Evolutionary conservation across 64 coral and sea anemone genomes (phyloP).

Genomic region (Astreopora myriophthalma): DNA sequence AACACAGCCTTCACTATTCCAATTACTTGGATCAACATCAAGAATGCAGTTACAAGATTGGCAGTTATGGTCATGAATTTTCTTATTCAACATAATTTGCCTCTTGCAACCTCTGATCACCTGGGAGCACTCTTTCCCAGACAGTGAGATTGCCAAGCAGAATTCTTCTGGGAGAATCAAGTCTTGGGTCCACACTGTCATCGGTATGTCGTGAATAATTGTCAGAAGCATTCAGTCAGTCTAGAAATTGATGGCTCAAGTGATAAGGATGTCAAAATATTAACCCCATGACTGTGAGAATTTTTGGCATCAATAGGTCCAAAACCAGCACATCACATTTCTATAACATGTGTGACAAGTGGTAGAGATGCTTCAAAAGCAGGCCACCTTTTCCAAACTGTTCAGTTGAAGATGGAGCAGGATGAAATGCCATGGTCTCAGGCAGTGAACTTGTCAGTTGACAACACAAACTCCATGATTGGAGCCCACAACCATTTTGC

Average conservation of each 20-base stretch:
- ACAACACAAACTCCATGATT: not conserved
- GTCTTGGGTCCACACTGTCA: conserved; percentile 59
- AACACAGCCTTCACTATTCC: no score
- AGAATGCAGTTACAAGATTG: not conserved
- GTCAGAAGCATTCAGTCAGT: conserved; percentile 39
- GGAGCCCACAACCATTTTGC: conserved; percentile 33
- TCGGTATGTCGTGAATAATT: conserved; percentile 36
- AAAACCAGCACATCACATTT: not conserved
- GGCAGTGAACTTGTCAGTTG: not conserved
- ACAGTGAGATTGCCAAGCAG: conserved; percentile 49
- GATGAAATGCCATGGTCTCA: not conserved
- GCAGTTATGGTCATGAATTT: conserved; percentile 47
- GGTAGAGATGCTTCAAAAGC: not conserved
- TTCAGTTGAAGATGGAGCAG: not conserved
- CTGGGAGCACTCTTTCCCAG: conserved; percentile 52
- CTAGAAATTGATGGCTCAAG: conserved; percentile 42
- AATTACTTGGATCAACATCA: not conserved
- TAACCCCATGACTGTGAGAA: conserved; percentile 27
- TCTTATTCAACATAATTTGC: conserved; percentile 54
- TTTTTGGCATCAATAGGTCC: not conserved
- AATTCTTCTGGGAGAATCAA: conserved; percentile 42
- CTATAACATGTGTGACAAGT: conserved; percentile 47
- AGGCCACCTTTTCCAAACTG: not conserved
- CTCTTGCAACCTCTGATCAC: conserved; percentile 39
- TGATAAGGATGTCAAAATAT: conserved; percentile 14